phyloP scores from a whole-genome alignment of 2,113 vertebrate genomes.

The Chaenogobius annularis region DNA sequence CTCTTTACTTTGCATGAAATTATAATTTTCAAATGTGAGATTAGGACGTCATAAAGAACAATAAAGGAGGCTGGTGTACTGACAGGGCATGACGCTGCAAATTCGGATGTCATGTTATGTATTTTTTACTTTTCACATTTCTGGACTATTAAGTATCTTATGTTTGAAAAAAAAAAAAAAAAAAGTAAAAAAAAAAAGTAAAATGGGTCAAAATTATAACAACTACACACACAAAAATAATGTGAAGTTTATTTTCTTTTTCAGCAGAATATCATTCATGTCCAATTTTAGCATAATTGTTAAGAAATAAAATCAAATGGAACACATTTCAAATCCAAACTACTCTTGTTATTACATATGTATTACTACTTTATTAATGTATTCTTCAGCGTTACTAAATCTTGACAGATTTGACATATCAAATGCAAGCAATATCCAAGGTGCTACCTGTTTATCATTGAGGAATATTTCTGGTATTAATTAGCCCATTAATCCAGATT shows the following conservation, averaged over 20 bases:
- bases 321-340: neutral
- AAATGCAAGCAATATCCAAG: constrained; percentile 65
- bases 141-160: too few relatives aligned
- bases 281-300: neutral
- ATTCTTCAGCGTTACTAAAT: neutral
- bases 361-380: neutral
- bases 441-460: constrained; percentile 78
- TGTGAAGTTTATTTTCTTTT: too few relatives aligned
- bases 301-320: neutral
- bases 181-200: too few relatives aligned
- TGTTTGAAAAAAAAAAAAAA: too few relatives aligned
- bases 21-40: constrained; percentile 79
- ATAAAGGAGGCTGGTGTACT: constrained; percentile 28
- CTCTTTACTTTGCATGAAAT: constrained; percentile 81
- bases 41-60: constrained; percentile 59
- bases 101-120: constrained; percentile 17
- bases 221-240: neutral
- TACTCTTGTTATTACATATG: neutral
- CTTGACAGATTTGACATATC: constrained; percentile 62
- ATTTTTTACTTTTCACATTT: neutral
- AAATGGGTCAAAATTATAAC: neutral
- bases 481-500: constrained; percentile 82
- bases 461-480: constrained; percentile 79
- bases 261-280: too few relatives aligned
- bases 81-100: constrained; percentile 54